Evolutionary conservation across 2,797 vertebrate species (phyloP).

Genomic region (Chaetophractus vellerosus): DNA sequence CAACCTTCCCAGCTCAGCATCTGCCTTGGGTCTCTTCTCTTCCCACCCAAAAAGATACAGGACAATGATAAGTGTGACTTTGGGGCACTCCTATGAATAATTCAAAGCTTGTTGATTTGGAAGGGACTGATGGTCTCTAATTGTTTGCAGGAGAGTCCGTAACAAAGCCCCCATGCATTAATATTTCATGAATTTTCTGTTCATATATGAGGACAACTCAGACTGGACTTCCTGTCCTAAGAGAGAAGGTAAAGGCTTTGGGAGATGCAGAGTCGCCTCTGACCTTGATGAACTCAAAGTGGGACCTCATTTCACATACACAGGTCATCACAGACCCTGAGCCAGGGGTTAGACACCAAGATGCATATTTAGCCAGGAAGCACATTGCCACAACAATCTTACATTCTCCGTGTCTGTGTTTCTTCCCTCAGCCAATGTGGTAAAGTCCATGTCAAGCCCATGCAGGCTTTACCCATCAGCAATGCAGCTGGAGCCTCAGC

Average conservation of each 20-base stretch:
- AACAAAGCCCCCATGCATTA: slow-evolving; percentile 76
- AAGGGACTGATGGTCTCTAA: slow-evolving; percentile 76
- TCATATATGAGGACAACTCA: slow-evolving; percentile 72
- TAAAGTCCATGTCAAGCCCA: neutral
- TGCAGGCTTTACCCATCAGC: slow-evolving; percentile 10
- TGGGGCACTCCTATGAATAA: slow-evolving; percentile 57
- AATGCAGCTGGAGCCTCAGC: slow-evolving; percentile 59
- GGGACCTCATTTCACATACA: neutral
- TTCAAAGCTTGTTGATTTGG: slow-evolving; percentile 78
- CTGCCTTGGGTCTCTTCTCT: neutral
- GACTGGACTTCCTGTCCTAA: slow-evolving; percentile 63
- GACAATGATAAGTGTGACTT: slow-evolving; percentile 57
- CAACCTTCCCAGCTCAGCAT: neutral
- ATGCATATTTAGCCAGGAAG: slow-evolving; percentile 53
- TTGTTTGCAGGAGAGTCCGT: slow-evolving; percentile 71
- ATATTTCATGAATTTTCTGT: slow-evolving; percentile 84
- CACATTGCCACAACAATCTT: slow-evolving; percentile 62
- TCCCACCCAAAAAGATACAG: neutral
- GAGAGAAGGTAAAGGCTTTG: slow-evolving; percentile 64
- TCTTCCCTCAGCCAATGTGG: neutral
- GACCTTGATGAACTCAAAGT: slow-evolving; percentile 48
- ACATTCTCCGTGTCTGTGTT: neutral
- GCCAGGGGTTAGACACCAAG: neutral
- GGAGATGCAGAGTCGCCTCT: slow-evolving; percentile 44
- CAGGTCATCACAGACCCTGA: slow-evolving; percentile 36